Conservation (phyloP, 2,797 vertebrate species). For the Gila robusta region DNA sequence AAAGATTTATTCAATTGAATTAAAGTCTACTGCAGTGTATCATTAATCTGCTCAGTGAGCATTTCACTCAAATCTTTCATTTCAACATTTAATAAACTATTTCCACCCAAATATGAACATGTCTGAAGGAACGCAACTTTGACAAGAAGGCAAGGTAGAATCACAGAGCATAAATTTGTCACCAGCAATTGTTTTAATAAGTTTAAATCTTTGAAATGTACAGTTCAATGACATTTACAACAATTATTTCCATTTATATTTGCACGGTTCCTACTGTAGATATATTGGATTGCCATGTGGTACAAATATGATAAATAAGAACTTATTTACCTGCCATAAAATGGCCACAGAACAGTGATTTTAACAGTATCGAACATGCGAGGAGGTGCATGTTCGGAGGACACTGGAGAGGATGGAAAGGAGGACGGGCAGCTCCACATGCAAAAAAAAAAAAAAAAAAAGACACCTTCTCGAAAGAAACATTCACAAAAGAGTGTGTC, state of each 20-base stretch:
- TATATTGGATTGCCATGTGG: conserved; percentile 75
- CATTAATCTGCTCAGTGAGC: not conserved
- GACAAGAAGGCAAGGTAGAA: conserved; percentile 10
- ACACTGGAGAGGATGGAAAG: conserved; percentile 58
- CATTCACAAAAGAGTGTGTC: conserved; percentile 40
- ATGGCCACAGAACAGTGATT: conserved; percentile 47
- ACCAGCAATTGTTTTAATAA: conserved; percentile 81
- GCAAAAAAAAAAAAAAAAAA: conserved; percentile 41
- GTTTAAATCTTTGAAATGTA: conserved; percentile 83
- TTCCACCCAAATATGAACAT: not conserved
- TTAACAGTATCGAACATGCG: conserved; percentile 66
- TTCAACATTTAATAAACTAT: not conserved
- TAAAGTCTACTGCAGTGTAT: not conserved
- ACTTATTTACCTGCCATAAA: conserved; percentile 71
- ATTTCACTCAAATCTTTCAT: not conserved
- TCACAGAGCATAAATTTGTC: conserved; percentile 29
- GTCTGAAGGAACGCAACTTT: not conserved
- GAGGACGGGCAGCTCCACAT: conserved; percentile 56
- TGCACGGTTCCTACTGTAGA: conserved; percentile 78
- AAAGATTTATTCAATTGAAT: not conserved
- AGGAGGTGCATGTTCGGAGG: conserved; percentile 59
- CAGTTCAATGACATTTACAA: conserved; percentile 85
- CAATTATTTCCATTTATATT: conserved; percentile 80
- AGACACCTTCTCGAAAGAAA: conserved; percentile 40
- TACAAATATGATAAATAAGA: conserved; percentile 82